Conservation (phyloP, 2,797 vertebrate genomes). For the Thalassophryne amazonica region DNA sequence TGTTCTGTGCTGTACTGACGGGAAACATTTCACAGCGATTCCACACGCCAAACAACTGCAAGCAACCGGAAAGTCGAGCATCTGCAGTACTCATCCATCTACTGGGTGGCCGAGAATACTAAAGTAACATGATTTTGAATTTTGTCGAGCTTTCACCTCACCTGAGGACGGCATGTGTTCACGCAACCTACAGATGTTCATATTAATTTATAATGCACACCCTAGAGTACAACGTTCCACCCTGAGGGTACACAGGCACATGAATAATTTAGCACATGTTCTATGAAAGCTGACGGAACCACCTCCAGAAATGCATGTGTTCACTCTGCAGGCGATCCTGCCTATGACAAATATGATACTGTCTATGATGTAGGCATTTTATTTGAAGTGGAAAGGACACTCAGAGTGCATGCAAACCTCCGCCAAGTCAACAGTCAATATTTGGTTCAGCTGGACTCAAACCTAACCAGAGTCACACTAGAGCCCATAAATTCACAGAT, state of each 20-base stretch:
- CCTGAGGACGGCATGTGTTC: constrained; percentile 44
- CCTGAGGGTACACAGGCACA: constrained; percentile 41
- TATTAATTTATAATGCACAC: constrained; percentile 63
- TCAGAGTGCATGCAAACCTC: neutral
- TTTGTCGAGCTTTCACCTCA: constrained; percentile 52
- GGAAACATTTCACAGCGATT: constrained; percentile 15
- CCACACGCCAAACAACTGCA: constrained; percentile 1
- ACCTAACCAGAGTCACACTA: no score
- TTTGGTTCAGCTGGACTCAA: no score
- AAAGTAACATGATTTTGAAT: constrained; percentile 53
- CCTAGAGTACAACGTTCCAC: constrained; percentile 37
- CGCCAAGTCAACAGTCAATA: no score
- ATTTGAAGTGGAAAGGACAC: neutral
- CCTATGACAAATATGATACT: constrained; percentile 15
- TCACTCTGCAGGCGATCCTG: constrained; percentile 22
- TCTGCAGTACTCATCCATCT: constrained; percentile 7
- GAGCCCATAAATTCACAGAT: no score
- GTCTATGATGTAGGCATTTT: constrained; percentile 13
- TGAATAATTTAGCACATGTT: constrained; percentile 60
- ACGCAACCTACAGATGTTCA: constrained; percentile 31
- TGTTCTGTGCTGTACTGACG: constrained; percentile 14
- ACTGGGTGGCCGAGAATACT: constrained; percentile 29
- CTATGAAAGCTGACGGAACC: constrained; percentile 25
- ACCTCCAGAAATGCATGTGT: constrained; percentile 5
- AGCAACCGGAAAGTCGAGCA: neutral